A percentile compares a stretch with the other conserved stretches of the same genome.
Evolutionary conservation across 1,140 invertebrate genomes (phyloP).

Genomic region (Gonioctena quinquepunctata): DNA sequence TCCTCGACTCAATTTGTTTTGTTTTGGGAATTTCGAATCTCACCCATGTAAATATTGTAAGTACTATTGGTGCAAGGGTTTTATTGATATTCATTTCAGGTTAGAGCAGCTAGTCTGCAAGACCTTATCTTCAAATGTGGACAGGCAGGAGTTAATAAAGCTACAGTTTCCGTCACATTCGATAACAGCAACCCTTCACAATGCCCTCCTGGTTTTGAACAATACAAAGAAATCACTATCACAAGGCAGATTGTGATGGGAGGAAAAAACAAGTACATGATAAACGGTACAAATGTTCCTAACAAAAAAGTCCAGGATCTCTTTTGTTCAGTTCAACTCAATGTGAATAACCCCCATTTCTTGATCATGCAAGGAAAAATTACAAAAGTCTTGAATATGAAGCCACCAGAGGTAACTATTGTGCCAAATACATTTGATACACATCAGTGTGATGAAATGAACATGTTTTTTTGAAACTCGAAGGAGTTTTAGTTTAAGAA

Average conservation of each 20-base stretch:
- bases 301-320: slow-evolving; percentile 92
- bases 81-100: slow-evolving; percentile 61
- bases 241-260: slow-evolving; percentile 84
- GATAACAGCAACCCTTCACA: slow-evolving; percentile 86
- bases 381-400: slow-evolving; percentile 99
- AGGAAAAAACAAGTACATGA: slow-evolving; percentile 92
- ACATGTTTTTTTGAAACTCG: too few relatives aligned
- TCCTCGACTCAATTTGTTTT: slow-evolving; percentile 98
- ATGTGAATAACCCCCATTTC: slow-evolving; percentile 99
- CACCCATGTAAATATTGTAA: slow-evolving; percentile 72
- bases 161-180: slow-evolving; percentile 94
- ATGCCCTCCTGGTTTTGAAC: slow-evolving; percentile 91
- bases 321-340: slow-evolving; percentile 95
- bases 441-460: too few relatives aligned
- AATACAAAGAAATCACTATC: slow-evolving; percentile 90
- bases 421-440: too few relatives aligned
- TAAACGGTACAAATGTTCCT: slow-evolving; percentile 90
- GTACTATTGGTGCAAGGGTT: neutral
- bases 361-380: slow-evolving; percentile 99
- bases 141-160: slow-evolving; percentile 94
- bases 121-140: slow-evolving; percentile 98
- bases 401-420: slow-evolving; percentile 82
- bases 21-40: slow-evolving; percentile 96
- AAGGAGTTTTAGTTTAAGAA: too few relatives aligned
- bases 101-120: slow-evolving; percentile 85